Conservation (phyloP, 2,888 invertebrate species). For the Epiblema foenella region DNA sequence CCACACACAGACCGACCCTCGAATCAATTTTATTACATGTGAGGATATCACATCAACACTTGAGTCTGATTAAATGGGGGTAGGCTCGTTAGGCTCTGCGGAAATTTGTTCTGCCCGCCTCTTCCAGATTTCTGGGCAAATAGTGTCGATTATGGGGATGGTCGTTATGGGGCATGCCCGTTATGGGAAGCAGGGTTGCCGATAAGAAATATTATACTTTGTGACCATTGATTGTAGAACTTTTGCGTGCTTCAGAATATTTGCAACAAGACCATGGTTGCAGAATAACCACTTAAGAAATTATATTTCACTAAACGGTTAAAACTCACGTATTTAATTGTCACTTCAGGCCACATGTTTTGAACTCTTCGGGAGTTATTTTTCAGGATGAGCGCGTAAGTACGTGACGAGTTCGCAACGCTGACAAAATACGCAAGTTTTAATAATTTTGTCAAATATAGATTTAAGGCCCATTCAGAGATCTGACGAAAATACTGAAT, state of each 20-base stretch:
- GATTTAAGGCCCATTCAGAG: too few relatives aligned
- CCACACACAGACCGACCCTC: constrained; percentile 31
- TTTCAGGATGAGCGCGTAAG: too few relatives aligned
- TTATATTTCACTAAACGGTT: too few relatives aligned
- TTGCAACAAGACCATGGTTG: not conserved
- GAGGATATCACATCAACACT: constrained; percentile 70
- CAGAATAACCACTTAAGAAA: too few relatives aligned
- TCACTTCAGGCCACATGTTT: too few relatives aligned
- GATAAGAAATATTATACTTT: constrained; percentile 1
- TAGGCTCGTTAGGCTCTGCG: constrained; percentile 66
- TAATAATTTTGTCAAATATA: too few relatives aligned
- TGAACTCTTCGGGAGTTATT: too few relatives aligned
- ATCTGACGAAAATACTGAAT: too few relatives aligned
- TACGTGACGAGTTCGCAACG: too few relatives aligned
- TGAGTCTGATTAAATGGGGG: constrained; percentile 77
- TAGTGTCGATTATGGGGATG: constrained; percentile 54
- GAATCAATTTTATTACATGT: constrained; percentile 35
- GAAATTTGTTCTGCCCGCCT: constrained; percentile 67
- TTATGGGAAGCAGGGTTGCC: constrained; percentile 29
- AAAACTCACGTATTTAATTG: too few relatives aligned
- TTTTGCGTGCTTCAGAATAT: not conserved
- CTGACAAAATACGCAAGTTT: too few relatives aligned
- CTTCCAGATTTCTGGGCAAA: constrained; percentile 62
- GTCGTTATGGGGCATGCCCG: constrained; percentile 39
- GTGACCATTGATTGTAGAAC: not conserved